These are phyloP conservation scores for Luidia sarsii DNA, from an alignment of 53 echinoderm and acorn worm genomes.

Conservation along the genomic window DNA sequence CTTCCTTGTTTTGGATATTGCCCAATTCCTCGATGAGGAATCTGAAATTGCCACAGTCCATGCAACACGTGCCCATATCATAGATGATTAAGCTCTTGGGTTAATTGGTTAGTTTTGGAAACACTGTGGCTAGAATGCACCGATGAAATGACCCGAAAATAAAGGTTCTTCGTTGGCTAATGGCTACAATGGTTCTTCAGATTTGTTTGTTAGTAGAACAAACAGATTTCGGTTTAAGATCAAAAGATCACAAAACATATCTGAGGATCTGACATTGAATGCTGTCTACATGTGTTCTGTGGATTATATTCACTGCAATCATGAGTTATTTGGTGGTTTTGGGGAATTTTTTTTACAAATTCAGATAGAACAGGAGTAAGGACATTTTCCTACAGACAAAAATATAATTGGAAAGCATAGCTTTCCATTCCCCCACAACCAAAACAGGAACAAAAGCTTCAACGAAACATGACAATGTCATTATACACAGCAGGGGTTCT, in stretches of 20 bases:
- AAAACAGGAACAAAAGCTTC: neutral
- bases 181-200: too few species aligned
- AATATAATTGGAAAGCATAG: neutral
- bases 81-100: neutral
- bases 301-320: neutral
- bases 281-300: too few species aligned
- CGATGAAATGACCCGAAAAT: neutral
- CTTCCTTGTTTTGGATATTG: too few species aligned
- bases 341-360: too few species aligned
- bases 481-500: constrained; percentile 7
- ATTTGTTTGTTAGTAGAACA: too few species aligned
- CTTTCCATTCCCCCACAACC: too few species aligned
- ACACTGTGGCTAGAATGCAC: neutral
- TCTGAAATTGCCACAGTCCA: constrained; percentile 13
- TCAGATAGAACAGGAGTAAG: too few species aligned
- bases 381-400: neutral
- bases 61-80: constrained; percentile 57
- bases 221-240: too few species aligned
- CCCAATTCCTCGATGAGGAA: too few species aligned
- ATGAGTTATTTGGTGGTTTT: neutral
- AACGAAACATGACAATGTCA: constrained; percentile 1
- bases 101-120: constrained; percentile 8
- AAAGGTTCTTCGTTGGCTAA: too few species aligned
- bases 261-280: too few species aligned
- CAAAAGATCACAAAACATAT: too few species aligned